Conservation (phyloP, 1,140 invertebrate genomes). For the Hyphantria cunea region DNA sequence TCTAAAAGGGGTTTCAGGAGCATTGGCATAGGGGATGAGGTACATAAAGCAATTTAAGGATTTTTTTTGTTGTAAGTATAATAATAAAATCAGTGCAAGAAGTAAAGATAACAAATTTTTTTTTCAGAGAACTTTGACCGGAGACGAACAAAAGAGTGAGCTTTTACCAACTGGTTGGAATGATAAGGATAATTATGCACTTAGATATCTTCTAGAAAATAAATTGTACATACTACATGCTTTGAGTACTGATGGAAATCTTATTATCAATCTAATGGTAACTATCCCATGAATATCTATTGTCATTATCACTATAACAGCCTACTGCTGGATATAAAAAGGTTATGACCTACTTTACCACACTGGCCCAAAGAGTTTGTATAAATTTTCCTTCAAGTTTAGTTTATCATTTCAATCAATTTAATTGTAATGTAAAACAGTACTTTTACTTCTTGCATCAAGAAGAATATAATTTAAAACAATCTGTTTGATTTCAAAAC, state of each 20-base stretch:
- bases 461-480: no score
- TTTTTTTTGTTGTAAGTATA: not conserved
- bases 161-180: constrained; percentile 88
- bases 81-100: no score
- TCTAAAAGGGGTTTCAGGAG: constrained; percentile 87
- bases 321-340: no score
- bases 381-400: not conserved
- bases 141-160: constrained; percentile 85
- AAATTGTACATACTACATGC: constrained; percentile 86
- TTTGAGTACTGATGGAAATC: constrained; percentile 83
- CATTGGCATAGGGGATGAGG: constrained; percentile 87
- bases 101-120: no score
- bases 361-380: constrained; percentile 4
- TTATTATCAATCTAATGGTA: constrained; percentile 87
- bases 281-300: not conserved
- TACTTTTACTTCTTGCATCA: no score
- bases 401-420: no score
- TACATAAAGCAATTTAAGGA: constrained; percentile 41
- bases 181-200: constrained; percentile 82
- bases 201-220: constrained; percentile 86
- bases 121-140: constrained; percentile 83
- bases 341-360: no score
- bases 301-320: not conserved
- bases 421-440: no score
- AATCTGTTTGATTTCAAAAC: no score